Base-by-base conservation (phyloP, 2,888 invertebrate species). In the Galerucella nymphaeae region DNA sequence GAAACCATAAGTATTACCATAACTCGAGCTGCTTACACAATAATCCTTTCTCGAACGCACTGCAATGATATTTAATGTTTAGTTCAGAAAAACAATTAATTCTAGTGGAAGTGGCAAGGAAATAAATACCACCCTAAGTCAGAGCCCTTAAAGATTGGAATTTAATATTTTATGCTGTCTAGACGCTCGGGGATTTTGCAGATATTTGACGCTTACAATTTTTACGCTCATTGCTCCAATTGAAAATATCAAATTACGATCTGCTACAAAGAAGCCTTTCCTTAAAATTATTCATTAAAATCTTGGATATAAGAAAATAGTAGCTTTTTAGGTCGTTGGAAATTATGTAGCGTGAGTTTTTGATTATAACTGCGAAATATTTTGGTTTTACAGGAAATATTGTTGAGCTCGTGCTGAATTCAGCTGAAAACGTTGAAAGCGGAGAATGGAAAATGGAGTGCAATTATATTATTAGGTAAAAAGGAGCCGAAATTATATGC, bases 111-210 rank as follows among this genome's bases (percentile, higher is more conserved):
- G 58, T 53, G 57, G 23, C 13, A 66, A 48, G 18, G 16, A 68
- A 68, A 38, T 16, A 55, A 61, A 38, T 48, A 69, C 57, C 57
- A 41, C 20, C 30, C 55, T 23, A 30, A 53, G 63, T 63, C 48
- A 20, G 14, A 45, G 57, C 48, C 64, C 38, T 42, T 48, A 38
- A 66, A 73, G 70, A 71, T 73, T 73, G 70, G 64, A 73, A 73
- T 73, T 73, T 71, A 73, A 73, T 73, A 71, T 71, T 71, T 73
- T 53, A 73, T 59, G 58, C 42, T n/a, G 73, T 73, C 71, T 73
- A 73, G 73, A 73, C 73, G 64, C 72, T 63, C 14, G 68, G 59
- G 69, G 65, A 69, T 72, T 69, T 65, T 30, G 53, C 11, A 48
- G 65, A 62, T 45, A 45, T 72, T 48, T 67, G 20, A 20, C 50